Evolutionary conservation across 2,888 invertebrate species (phyloP).

Genomic region (Agriopis leucophaearia): DNA sequence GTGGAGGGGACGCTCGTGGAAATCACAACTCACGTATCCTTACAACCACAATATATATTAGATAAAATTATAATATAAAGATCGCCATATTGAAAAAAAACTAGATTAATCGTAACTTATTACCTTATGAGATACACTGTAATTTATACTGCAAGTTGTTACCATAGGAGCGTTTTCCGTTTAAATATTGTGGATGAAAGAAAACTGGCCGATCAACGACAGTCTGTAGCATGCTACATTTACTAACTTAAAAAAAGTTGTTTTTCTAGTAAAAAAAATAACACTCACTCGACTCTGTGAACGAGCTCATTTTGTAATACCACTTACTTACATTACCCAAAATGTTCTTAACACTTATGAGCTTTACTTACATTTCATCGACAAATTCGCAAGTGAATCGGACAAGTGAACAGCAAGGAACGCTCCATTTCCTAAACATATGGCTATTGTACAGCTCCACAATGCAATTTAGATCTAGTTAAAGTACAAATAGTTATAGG

Average conservation of each 20-base stretch:
- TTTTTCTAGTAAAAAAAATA: conserved; percentile 81
- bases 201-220: conserved; percentile 83
- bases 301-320: conserved; percentile 82
- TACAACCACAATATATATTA: conserved; percentile 91
- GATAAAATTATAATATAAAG: conserved; percentile 88
- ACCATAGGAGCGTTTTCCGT: conserved; percentile 80
- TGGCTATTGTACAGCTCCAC: conserved; percentile 84
- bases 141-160: conserved; percentile 83
- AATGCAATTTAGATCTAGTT: conserved; percentile 85
- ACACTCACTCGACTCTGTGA: conserved; percentile 81
- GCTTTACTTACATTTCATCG: conserved; percentile 80
- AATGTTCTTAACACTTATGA: conserved; percentile 83
- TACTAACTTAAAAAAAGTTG: conserved; percentile 77
- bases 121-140: conserved; percentile 85
- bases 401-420: conserved; percentile 79
- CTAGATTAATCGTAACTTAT: conserved; percentile 86
- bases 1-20: conserved; percentile 77
- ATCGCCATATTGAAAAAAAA: conserved; percentile 87
- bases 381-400: conserved; percentile 75
- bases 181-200: conserved; percentile 86
- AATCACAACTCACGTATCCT: conserved; percentile 87
- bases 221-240: conserved; percentile 83
- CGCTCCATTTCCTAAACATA: conserved; percentile 83
- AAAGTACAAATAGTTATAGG: conserved; percentile 85
- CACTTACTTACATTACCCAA: conserved; percentile 83